These are phyloP conservation scores for Megalonaias nervosa DNA, from an alignment of 1,140 invertebrate species.

Conservation along the genomic window DNA sequence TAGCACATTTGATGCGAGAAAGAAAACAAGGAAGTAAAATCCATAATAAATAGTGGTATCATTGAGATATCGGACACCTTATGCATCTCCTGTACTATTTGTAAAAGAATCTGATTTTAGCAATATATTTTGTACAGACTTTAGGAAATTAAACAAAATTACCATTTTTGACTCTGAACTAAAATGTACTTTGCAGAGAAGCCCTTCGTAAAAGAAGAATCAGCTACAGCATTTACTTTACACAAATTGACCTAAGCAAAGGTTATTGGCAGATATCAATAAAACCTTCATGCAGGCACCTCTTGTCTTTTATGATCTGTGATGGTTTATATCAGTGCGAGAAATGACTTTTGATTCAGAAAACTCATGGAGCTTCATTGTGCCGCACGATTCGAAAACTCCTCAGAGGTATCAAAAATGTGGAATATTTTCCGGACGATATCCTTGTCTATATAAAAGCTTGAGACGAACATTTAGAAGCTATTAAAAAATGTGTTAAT, in stretches of 20 bases:
- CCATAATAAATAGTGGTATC: not conserved
- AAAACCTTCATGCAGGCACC: not conserved
- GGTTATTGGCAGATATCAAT: conserved; percentile 27
- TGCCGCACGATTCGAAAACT: conserved; percentile 50
- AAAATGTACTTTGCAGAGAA: too few relatives aligned
- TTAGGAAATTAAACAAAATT: conserved; percentile 41
- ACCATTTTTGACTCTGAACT: conserved; percentile 22
- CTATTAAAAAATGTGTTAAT: not conserved
- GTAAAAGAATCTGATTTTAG: conserved; percentile 69
- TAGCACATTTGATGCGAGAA: conserved; percentile 64
- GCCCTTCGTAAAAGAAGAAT: conserved; percentile 12
- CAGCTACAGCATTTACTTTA: not conserved
- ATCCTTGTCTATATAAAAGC: conserved; percentile 12
- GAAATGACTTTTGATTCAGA: conserved; percentile 34
- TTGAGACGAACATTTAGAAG: conserved; percentile 3
- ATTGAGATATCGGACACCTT: not conserved
- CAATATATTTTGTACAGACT: too few relatives aligned
- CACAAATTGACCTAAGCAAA: too few relatives aligned
- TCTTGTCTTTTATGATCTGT: conserved; percentile 17
- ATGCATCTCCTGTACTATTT: conserved; percentile 69
- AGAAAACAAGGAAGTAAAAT: conserved; percentile 59
- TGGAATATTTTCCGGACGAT: conserved; percentile 45
- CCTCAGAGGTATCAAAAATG: conserved; percentile 38
- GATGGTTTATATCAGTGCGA: conserved; percentile 18
- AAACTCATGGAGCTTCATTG: conserved; percentile 19